These are phyloP conservation scores for Drosophila guanche DNA, from an alignment of 1,140 invertebrate genomes.

Conservation along the genomic window DNA sequence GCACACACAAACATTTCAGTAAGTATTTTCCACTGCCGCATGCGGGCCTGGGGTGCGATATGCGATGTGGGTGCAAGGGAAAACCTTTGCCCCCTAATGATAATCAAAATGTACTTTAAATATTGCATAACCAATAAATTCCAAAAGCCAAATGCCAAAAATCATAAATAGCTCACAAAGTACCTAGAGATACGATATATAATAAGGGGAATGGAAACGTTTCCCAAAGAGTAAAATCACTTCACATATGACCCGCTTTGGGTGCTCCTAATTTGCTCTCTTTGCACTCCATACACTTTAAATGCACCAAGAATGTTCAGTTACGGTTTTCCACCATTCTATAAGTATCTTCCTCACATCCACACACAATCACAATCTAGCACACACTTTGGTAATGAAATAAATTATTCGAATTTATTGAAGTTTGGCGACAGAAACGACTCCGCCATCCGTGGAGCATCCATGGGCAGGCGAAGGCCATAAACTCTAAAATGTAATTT, in stretches of 20 bases:
- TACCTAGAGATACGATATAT: no score
- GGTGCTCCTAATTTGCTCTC: no score
- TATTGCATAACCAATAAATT: conserved; percentile 13
- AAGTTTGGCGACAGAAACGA: conserved; percentile 63
- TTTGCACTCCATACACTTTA: conserved; percentile 39
- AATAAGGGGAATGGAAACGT: no score
- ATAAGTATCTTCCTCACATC: no score
- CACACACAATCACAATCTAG: conserved; percentile 4
- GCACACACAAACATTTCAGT: conserved; percentile 43
- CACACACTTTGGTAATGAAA: conserved; percentile 51
- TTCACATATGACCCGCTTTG: no score
- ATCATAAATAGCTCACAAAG: not conserved
- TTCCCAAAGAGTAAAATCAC: no score
- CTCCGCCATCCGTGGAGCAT: conserved; percentile 14
- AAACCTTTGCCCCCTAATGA: conserved; percentile 39
- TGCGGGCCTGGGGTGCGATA: conserved; percentile 23
- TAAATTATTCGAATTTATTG: conserved; percentile 75
- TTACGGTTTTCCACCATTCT: not conserved
- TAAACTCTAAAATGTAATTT: conserved; percentile 78
- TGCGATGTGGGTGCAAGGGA: not conserved
- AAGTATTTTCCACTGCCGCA: conserved; percentile 6
- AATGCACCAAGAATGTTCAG: conserved; percentile 49
- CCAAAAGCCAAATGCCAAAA: not conserved
- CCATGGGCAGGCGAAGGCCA: conserved; percentile 33
- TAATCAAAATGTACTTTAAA: conserved; percentile 53